Evolutionary conservation across 2,113 vertebrate genomes (phyloP), one percentile per base, ranked within the genome.

Genomic region (Halichoeres trimaculatus): DNA sequence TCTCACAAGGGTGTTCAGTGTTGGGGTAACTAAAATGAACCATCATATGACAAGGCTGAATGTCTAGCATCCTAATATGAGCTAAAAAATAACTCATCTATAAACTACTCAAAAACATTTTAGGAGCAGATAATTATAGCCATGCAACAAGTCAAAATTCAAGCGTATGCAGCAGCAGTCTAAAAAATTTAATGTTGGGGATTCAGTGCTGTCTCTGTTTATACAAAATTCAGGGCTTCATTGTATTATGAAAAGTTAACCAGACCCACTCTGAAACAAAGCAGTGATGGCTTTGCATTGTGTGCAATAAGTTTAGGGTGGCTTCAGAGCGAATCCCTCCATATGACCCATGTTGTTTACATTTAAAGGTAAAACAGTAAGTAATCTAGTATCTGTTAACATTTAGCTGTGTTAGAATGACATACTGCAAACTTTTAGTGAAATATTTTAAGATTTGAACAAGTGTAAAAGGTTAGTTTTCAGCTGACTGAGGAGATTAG

Each of bases 111-210:
- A 55, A 55, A 70, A 52, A 45, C 62, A 53, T 22, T 58, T 59
- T 14, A 35, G 72, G 40, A 74, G 64, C 64, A 71, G 61, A 85
- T 69, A 65, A 72, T 76, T 53, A 59, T 10, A 78, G 82, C 85
- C 73, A 78, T 84, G 74, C 78, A 82, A 65, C 60, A 73, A 76
- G 54, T 78, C 8, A 55, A 69, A 52, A 69, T 80, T 74, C 52
- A 82, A 76, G 83, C 74, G 16, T 85, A 65, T 76, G 72, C 67
- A 81, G 58, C 8, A 30, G 58, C 8, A 30, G 40, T 48, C 36
- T 62, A 55, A 11, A 84, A 68, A 10, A 63, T 17, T n/a, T n/a
- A 36, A 70, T 36, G 30, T 26, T 47, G 35, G 20, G 45, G 58
- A 76, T 45, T 62, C 11, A 62, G 22, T 38, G 8, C n/a, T 10